Evolutionary conservation across 2,888 invertebrate genomes (phyloP).

Genomic region (Phragmatobia fuliginosa): DNA sequence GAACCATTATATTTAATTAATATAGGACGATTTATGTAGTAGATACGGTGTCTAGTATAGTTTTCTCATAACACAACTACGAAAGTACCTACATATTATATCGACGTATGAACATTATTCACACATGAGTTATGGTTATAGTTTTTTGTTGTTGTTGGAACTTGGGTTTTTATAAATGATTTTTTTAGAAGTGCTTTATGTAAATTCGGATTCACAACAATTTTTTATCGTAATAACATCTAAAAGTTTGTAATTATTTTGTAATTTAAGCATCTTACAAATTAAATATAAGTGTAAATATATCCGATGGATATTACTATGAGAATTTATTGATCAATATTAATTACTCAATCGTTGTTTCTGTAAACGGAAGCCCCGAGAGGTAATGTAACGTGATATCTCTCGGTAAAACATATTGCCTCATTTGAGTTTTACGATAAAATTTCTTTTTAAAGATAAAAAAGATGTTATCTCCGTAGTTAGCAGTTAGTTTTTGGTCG

Average conservation of each 20-base stretch:
- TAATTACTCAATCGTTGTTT: constrained; percentile 35
- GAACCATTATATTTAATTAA: constrained; percentile 80
- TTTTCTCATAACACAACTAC: constrained; percentile 67
- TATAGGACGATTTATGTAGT: constrained; percentile 74
- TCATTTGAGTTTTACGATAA: constrained; percentile 25
- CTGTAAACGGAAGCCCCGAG: constrained; percentile 19
- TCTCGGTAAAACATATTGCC: constrained; percentile 15
- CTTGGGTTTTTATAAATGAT: constrained; percentile 35
- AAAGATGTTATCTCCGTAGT: constrained; percentile 24
- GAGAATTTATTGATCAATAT: constrained; percentile 40
- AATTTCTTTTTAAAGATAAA: constrained; percentile 18
- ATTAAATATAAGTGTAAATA: constrained; percentile 48
- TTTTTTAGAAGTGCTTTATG: constrained; percentile 42
- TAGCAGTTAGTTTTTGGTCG: constrained; percentile 21
- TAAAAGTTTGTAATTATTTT: constrained; percentile 48
- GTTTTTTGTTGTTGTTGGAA: constrained; percentile 53
- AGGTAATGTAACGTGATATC: constrained; percentile 26
- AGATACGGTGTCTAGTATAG: constrained; percentile 71
- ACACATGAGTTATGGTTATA: constrained; percentile 70
- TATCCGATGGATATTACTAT: constrained; percentile 32
- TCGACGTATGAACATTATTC: constrained; percentile 62
- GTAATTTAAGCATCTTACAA: constrained; percentile 43
- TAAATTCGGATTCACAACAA: constrained; percentile 38
- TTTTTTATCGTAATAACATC: constrained; percentile 44
- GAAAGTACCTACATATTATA: constrained; percentile 50